Evolutionary conservation across 2,113 vertebrate species (phyloP).

Genomic region (Isurus oxyrinchus): DNA sequence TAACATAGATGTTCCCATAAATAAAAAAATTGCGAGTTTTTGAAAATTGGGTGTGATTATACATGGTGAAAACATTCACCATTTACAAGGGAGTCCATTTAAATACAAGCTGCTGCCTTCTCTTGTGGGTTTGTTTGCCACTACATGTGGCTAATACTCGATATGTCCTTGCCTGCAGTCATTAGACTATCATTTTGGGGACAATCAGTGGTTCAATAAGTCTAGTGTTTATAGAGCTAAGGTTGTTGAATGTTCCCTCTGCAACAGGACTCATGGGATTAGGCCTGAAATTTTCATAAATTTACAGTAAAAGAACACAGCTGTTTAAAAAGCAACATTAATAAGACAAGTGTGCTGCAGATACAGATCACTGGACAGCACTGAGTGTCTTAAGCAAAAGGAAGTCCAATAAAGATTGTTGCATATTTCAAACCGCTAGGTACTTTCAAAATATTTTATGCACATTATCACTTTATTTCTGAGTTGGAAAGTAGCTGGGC

Average conservation of each 20-base stretch:
- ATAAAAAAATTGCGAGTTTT: conserved; percentile 76
- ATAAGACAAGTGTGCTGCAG: conserved; percentile 32
- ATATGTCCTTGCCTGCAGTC: conserved; percentile 36
- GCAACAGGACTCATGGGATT: conserved; percentile 14
- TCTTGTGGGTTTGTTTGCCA: conserved; percentile 62
- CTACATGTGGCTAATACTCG: conserved; percentile 50
- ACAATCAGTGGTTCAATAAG: conserved; percentile 36
- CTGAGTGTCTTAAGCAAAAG: background rate
- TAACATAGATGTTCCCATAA: conserved; percentile 79
- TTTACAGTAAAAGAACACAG: conserved; percentile 31
- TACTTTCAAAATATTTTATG: conserved; percentile 19
- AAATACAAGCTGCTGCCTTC: conserved; percentile 57
- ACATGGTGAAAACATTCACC: conserved; percentile 56
- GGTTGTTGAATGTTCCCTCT: conserved; percentile 36
- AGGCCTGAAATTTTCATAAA: conserved; percentile 37
- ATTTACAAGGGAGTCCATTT: conserved; percentile 57
- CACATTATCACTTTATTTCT: background rate
- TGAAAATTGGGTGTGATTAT: conserved; percentile 56
- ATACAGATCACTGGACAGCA: conserved; percentile 28
- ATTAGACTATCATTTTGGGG: conserved; percentile 37
- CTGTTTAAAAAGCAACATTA: conserved; percentile 36
- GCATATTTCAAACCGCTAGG: conserved; percentile 24
- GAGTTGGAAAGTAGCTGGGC: background rate
- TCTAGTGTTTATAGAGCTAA: conserved; percentile 24
- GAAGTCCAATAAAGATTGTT: background rate